Evolutionary conservation across 1,140 invertebrate species (phyloP).

Genomic region (Ceratina calcarata): DNA sequence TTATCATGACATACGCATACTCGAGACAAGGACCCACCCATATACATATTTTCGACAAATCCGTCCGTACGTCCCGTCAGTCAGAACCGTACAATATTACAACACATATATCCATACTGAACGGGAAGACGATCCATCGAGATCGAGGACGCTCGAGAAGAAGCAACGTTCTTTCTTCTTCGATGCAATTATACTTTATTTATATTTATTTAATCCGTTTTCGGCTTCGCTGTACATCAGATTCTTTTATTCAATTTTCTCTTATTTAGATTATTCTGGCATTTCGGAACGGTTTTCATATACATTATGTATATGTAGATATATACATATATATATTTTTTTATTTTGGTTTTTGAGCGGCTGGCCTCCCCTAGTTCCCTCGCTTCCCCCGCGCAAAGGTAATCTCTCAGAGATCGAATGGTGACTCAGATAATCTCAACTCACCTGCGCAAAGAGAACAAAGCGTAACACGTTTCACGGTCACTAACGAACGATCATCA

Average conservation of each 20-base stretch:
- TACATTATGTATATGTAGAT: not conserved
- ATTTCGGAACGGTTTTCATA: conserved; percentile 49
- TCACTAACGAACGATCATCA: conserved; percentile 72
- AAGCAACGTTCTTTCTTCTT: conserved; percentile 64
- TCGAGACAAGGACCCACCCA: conserved; percentile 5
- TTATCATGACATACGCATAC: conserved; percentile 28
- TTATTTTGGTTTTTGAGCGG: conserved; percentile 67
- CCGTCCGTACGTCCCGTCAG: conserved; percentile 48
- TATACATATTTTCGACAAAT: not conserved
- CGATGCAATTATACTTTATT: conserved; percentile 33
- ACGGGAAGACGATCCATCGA: conserved; percentile 66
- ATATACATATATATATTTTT: not conserved
- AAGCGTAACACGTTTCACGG: conserved; percentile 72
- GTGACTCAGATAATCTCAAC: conserved; percentile 80
- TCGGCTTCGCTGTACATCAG: conserved; percentile 50
- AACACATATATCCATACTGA: conserved; percentile 42
- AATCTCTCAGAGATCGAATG: conserved; percentile 77
- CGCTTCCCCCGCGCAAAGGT: conserved; percentile 80
- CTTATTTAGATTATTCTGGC: conserved; percentile 47
- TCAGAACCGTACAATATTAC: conserved; percentile 37
- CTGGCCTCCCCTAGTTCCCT: conserved; percentile 79
- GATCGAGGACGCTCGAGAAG: conserved; percentile 70
- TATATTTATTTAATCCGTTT: conserved; percentile 40
- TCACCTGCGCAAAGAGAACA: conserved; percentile 80
- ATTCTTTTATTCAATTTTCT: conserved; percentile 56